A percentile compares a stretch with the other conserved stretches of the same genome.
Evolutionary conservation across 2,888 invertebrate species (phyloP).

Genomic region (Anaspis maculata): DNA sequence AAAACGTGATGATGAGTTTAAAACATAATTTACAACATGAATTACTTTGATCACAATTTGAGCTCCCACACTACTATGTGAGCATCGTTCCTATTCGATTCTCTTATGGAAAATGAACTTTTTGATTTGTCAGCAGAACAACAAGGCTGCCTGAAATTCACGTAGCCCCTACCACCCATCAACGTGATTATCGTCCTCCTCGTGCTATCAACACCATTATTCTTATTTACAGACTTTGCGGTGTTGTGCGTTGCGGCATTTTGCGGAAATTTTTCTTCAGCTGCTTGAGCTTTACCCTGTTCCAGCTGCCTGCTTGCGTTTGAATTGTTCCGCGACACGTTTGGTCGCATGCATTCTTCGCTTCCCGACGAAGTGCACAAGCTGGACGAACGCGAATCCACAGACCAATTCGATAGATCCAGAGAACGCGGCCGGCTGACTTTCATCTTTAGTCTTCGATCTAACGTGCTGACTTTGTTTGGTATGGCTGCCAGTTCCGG

Average conservation of each 20-base stretch:
- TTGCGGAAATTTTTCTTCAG: constrained; percentile 11
- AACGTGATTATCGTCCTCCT: constrained; percentile 73
- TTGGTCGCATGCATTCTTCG: constrained; percentile 66
- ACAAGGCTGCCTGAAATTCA: constrained; percentile 73
- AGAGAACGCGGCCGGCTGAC: constrained; percentile 73
- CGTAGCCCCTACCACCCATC: constrained; percentile 83
- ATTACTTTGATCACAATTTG: constrained; percentile 58
- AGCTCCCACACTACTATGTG: constrained; percentile 88
- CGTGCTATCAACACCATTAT: constrained; percentile 34
- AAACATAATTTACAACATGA: constrained; percentile 1
- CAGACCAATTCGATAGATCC: constrained; percentile 82
- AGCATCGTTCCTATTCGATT: constrained; percentile 75
- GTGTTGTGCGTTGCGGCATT: constrained; percentile 14
- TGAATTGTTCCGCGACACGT: constrained; percentile 67
- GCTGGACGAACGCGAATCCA: constrained; percentile 75
- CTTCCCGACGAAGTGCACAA: constrained; percentile 79
- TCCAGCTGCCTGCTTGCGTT: constrained; percentile 59
- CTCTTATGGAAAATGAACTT: constrained; percentile 47
- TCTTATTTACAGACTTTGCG: constrained; percentile 28
- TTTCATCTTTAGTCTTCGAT: constrained; percentile 72
- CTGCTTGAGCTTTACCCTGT: constrained; percentile 20
- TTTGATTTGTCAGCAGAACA: constrained; percentile 48
- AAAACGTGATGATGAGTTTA: too few relatives aligned
- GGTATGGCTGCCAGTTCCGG: constrained; percentile 79
- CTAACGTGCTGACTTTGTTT: constrained; percentile 72